Percentiles rank a stretch among this genome's conserved stretches.
Conservation (phyloP, 2,888 invertebrate genomes). For the Tanytarsus gracilentus region DNA sequence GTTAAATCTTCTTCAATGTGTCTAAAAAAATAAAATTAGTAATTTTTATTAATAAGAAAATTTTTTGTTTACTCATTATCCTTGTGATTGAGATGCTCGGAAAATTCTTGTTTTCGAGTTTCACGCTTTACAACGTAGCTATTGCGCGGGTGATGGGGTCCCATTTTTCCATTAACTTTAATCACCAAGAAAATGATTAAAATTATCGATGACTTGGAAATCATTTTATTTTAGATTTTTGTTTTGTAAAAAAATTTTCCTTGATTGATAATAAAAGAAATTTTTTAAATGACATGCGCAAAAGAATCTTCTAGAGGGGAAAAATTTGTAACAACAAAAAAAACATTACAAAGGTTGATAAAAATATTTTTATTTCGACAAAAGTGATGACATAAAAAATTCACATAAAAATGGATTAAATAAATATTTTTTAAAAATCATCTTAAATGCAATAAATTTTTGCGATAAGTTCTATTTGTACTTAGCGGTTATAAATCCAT, state of each 20-base stretch:
- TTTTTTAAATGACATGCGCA: no score
- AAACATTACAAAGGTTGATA: no score
- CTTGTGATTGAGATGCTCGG: conserved; percentile 57
- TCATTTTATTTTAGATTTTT: background rate
- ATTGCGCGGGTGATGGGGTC: conserved; percentile 57
- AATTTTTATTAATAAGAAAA: background rate
- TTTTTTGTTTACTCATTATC: conserved; percentile 57
- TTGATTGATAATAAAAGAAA: no score
- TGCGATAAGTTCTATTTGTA: no score
- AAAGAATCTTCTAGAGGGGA: no score
- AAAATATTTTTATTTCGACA: no score
- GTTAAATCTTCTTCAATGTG: conserved; percentile 71
- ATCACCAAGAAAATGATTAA: background rate
- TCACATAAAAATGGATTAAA: no score
- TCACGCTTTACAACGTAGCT: conserved; percentile 40
- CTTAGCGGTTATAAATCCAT: no score
- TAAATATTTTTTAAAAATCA: no score
- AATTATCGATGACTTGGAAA: background rate
- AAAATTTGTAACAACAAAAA: no score
- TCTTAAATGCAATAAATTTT: no score
- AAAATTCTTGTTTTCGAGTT: conserved; percentile 54
- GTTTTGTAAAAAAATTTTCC: background rate
- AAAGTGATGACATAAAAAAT: no score
- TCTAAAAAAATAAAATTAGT: conserved; percentile 44
- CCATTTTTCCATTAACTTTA: background rate